Conservation (phyloP, 2,888 invertebrate species). For the Drosophila multiciliata region DNA sequence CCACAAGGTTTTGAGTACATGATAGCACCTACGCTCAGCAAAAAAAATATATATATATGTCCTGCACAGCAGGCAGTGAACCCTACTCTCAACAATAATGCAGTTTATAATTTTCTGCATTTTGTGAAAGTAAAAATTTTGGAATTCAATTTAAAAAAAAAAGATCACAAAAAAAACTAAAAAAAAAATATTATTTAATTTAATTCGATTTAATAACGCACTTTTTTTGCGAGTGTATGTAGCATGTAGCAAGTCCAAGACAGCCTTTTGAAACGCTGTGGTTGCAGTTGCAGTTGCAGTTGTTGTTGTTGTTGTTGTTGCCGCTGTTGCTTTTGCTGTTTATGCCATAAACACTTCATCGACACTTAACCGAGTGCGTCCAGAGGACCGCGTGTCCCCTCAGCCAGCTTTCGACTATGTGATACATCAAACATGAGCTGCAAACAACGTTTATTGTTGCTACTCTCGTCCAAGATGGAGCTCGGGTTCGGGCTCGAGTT, state of each 20-base stretch:
- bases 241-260: conserved; percentile 29
- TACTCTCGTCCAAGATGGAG: conserved; percentile 3
- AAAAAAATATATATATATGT: neutral
- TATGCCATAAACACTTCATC: conserved; percentile 68
- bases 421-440: conserved; percentile 64
- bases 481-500: conserved; percentile 9
- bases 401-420: conserved; percentile 35
- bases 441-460: conserved; percentile 47
- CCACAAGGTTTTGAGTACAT: conserved; percentile 31
- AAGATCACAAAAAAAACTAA: neutral
- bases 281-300: conserved; percentile 15
- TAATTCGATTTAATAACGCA: neutral
- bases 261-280: conserved; percentile 17
- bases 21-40: conserved; percentile 23
- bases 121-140: too few species aligned
- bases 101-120: neutral
- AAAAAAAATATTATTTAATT: neutral
- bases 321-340: conserved; percentile 31
- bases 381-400: conserved; percentile 16
- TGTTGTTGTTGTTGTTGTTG: neutral
- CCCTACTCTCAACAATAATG: too few species aligned
- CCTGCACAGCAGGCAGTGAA: neutral
- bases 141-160: neutral
- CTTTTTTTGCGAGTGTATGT: conserved; percentile 29
- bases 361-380: conserved; percentile 51